A percentile compares a stretch with the other conserved stretches of the same genome.
Evolutionary conservation across 2,888 invertebrate genomes (phyloP).

Genomic region (Xylota sylvarum): DNA sequence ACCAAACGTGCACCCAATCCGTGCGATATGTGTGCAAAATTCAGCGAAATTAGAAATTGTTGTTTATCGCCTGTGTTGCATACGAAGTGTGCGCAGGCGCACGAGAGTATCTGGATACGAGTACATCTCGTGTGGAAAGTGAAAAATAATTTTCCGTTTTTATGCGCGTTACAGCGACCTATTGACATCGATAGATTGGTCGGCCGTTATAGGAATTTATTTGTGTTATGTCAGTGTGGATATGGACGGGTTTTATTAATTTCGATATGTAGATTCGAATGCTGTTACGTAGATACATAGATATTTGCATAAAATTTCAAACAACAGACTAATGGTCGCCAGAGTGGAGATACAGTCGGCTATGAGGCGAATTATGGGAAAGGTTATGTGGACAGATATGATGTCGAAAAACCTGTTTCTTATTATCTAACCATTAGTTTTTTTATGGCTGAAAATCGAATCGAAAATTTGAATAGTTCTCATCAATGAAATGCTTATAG

Average conservation of each 20-base stretch:
- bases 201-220: constrained; percentile 51
- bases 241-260: constrained; percentile 28
- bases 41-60: constrained; percentile 67
- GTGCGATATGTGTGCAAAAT: constrained; percentile 67
- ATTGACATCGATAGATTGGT: constrained; percentile 71
- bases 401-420: not conserved
- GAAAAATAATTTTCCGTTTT: constrained; percentile 71
- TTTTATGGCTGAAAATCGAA: too few species aligned
- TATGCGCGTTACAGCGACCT: constrained; percentile 63
- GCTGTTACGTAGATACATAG: constrained; percentile 22
- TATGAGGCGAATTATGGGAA: not conserved
- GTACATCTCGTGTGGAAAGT: constrained; percentile 51
- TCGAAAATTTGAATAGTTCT: not conserved
- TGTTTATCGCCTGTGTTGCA: constrained; percentile 39
- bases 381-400: not conserved
- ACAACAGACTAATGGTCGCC: constrained; percentile 54
- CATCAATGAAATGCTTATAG: not conserved
- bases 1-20: constrained; percentile 43
- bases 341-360: not conserved
- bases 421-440: not conserved
- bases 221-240: constrained; percentile 43
- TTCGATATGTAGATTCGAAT: constrained; percentile 24
- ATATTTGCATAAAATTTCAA: constrained; percentile 49
- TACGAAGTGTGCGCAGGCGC: constrained; percentile 20
- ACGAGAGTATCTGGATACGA: constrained; percentile 11